Evolutionary conservation across 92 coral and sea anemone genomes (phyloP).

Genomic region (Porites divaricata): DNA sequence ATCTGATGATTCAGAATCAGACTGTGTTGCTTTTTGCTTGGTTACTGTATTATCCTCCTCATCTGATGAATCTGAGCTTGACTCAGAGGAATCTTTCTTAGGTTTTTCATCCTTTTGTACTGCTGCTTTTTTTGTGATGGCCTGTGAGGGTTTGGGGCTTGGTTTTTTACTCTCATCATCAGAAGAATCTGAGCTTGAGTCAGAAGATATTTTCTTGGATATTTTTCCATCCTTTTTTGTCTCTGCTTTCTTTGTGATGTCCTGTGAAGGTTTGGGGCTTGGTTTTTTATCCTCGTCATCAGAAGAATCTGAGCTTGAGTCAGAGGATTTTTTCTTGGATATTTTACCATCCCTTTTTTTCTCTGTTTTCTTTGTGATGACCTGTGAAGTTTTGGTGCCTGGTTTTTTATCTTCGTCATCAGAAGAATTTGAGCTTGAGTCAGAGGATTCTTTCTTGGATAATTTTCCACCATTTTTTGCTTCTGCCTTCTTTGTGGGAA

Average conservation of each 20-base stretch:
- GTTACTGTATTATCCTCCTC: constrained; percentile 51
- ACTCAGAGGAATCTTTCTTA: not conserved
- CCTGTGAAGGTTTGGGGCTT: constrained; percentile 21
- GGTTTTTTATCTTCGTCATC: constrained; percentile 56
- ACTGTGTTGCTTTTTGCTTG: not conserved
- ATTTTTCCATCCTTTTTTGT: not conserved
- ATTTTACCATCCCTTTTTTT: not conserved
- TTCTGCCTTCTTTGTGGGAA: constrained; percentile 15
- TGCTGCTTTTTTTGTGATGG: not conserved
- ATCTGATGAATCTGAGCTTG: constrained; percentile 48
- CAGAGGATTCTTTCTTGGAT: not conserved
- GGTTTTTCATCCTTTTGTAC: not conserved
- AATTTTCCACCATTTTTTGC: not conserved
- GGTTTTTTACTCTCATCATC: not conserved
- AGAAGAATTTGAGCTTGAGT: constrained; percentile 46
- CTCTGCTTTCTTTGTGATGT: constrained; percentile 15
- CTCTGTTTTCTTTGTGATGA: constrained; percentile 16
- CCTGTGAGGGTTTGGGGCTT: not conserved
- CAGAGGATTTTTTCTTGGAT: not conserved
- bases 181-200: constrained; percentile 48
- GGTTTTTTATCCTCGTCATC: constrained; percentile 54
- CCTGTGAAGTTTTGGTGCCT: constrained; percentile 20
- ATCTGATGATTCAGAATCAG: constrained; percentile 38
- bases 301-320: constrained; percentile 47
- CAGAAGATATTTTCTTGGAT: constrained; percentile 3